Conservation (phyloP, 2,888 invertebrate genomes). For the Axea sp. region DNA sequence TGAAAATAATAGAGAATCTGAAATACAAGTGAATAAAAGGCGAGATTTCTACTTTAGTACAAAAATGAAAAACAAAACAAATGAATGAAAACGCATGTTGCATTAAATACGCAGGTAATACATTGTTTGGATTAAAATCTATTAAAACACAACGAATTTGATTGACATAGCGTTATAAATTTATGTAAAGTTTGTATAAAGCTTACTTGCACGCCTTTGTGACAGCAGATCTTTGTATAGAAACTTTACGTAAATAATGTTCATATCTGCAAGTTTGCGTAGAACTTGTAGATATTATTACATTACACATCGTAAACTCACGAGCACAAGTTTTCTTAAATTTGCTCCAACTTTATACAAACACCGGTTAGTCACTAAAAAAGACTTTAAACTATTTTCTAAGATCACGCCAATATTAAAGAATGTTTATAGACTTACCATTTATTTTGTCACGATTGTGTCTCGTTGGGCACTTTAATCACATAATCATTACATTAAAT, state of each 20-base stretch:
- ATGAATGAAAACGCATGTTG: no score
- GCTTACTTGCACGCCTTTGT: slow-evolving; percentile 7
- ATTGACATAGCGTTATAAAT: no score
- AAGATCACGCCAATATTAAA: neutral
- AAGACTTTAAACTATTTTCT: slow-evolving; percentile 6
- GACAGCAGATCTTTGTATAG: slow-evolving; percentile 12
- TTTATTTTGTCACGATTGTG: neutral
- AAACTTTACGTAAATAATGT: slow-evolving; percentile 30
- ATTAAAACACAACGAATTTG: neutral
- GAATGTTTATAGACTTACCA: slow-evolving; percentile 27
- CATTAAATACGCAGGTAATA: no score
- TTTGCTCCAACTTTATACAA: slow-evolving; percentile 18
- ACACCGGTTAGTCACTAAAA: slow-evolving; percentile 31
- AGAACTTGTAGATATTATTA: slow-evolving; percentile 31
- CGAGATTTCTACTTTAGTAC: no score
- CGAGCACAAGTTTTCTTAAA: slow-evolving; percentile 14
- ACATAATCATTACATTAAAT: slow-evolving; percentile 2
- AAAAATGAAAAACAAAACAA: no score
- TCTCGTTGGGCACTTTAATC: slow-evolving; percentile 15
- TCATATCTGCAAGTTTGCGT: slow-evolving; percentile 26
- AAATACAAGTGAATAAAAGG: no score
- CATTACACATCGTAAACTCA: slow-evolving; percentile 19
- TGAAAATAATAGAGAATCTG: neutral
- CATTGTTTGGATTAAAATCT: no score
- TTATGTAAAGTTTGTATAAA: slow-evolving; percentile 23